Evolutionary conservation across 2,888 invertebrate species (phyloP).

Genomic region (Nineta flava): DNA sequence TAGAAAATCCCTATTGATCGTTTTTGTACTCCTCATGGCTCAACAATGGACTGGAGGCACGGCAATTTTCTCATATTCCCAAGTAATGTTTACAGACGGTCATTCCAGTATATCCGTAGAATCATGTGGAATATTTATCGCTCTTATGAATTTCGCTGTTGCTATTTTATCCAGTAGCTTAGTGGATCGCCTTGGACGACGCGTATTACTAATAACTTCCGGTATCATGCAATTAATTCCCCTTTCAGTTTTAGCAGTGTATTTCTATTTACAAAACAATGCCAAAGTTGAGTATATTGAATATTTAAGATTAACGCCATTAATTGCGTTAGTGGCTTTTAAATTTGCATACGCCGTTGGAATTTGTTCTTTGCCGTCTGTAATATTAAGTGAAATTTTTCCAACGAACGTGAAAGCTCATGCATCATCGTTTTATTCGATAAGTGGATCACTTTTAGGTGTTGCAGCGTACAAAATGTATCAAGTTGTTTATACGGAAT

Average conservation of each 20-base stretch:
- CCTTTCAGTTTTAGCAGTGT: constrained; percentile 18
- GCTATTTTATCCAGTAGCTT: constrained; percentile 34
- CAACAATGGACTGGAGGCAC: constrained; percentile 35
- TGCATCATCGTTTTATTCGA: constrained; percentile 29
- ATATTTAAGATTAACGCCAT: constrained; percentile 22
- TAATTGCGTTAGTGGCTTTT: constrained; percentile 24
- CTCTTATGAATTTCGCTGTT: constrained; percentile 33
- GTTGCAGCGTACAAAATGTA: constrained; percentile 25
- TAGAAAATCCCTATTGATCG: constrained; percentile 39
- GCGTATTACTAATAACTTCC: constrained; percentile 28
- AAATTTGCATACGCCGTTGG: constrained; percentile 26
- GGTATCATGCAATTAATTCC: constrained; percentile 22
- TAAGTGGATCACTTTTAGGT: constrained; percentile 25
- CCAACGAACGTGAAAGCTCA: constrained; percentile 29
- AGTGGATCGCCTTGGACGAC: constrained; percentile 32
- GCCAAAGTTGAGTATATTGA: constrained; percentile 17
- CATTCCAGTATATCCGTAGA: constrained; percentile 21
- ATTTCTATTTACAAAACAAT: constrained; percentile 23
- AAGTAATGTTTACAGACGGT: constrained; percentile 22
- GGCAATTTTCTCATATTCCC: constrained; percentile 37
- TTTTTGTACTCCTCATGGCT: constrained; percentile 32
- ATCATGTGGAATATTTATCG: background rate
- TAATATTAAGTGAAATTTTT: constrained; percentile 29
- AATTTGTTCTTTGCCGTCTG: constrained; percentile 27
- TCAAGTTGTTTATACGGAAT: constrained; percentile 17